phyloP scores from a whole-genome alignment of 2,797 vertebrate genomes.

The Siniperca undulata region DNA sequence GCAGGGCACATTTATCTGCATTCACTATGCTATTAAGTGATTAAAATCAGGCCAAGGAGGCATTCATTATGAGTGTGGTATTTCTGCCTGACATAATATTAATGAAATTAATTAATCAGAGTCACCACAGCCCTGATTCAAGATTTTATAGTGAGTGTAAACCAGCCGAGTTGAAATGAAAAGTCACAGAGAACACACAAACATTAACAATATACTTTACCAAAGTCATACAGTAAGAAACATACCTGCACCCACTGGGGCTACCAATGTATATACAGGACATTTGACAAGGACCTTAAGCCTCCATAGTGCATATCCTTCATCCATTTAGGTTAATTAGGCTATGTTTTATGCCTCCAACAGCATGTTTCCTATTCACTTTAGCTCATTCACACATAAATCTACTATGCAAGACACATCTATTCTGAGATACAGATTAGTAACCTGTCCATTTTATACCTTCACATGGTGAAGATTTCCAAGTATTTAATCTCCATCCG shows the following conservation, averaged over 20 bases:
- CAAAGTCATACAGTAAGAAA: constrained; percentile 10
- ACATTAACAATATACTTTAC: background rate
- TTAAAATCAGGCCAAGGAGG: constrained; percentile 66
- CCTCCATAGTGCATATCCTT: background rate
- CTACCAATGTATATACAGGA: background rate
- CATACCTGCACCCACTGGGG: background rate
- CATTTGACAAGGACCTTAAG: background rate
- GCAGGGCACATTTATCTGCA: constrained; percentile 63
- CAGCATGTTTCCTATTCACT: background rate
- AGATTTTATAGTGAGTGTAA: constrained; percentile 51
- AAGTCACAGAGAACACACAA: constrained; percentile 23
- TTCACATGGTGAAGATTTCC: constrained; percentile 45
- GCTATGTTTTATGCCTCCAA: background rate
- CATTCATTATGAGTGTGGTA: constrained; percentile 69
- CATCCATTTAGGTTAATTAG: constrained; percentile 19
- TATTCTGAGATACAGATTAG: constrained; percentile 18
- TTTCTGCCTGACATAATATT: constrained; percentile 74
- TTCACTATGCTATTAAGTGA: constrained; percentile 63
- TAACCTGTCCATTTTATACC: constrained; percentile 20
- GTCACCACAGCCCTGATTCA: constrained; percentile 44
- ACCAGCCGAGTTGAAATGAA: constrained; percentile 25
- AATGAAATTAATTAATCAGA: constrained; percentile 69
- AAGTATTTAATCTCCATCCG: constrained; percentile 43
- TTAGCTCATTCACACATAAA: constrained; percentile 1
- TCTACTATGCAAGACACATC: background rate